Evolutionary conservation across 2,113 vertebrate species (phyloP), one percentile per base, ranked within the genome.

Genomic region (Paradisaea rubra): DNA sequence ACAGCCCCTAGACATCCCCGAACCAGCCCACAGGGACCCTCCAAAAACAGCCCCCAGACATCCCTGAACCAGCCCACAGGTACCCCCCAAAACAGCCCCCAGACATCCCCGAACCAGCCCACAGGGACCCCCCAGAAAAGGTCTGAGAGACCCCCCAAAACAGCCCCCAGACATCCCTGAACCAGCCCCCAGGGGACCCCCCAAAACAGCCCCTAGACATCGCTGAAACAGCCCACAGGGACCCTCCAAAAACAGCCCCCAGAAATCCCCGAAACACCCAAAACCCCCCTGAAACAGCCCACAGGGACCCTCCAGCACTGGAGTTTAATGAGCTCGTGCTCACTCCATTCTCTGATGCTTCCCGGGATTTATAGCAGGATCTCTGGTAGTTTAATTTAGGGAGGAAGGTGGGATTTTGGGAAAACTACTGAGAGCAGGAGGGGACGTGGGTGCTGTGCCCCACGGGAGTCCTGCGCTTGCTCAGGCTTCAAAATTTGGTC

Each of bases 251-350:
- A 57, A 13, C 28, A n/a, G 14, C 30, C 3, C 11, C 31, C 42
- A 47, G 33, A n/a, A 11, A 45, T 7, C 22, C 64, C 42, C 1
- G 2, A 31, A 63, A 14, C 37, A 63, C 28, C 15, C 30, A 21
- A 35, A 11, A 22, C 9, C 5, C 16, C 27, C 11, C 30, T 2
- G 9, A 70, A 70, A 5, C 35, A 52, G 47, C 35, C 35, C 8
- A 0, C 10, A n/a, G 20, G 4, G 28, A 14, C 4, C 37, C 24
- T 17, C 39, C 4, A 6, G 77, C 21, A 3, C n/a, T 4, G 4
- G 5, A 15, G 10, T 47, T 52, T 35, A 5, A 7, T 5, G 1
- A 24, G 4, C 2, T 18, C 1, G 0, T 6, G 23, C 9, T 49
- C 13, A 0, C 6, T 17, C 21, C 2, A 2, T 31, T 57, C 54